Base-by-base conservation (phyloP, 2,113 vertebrate genomes). In the Panthera uncia region DNA sequence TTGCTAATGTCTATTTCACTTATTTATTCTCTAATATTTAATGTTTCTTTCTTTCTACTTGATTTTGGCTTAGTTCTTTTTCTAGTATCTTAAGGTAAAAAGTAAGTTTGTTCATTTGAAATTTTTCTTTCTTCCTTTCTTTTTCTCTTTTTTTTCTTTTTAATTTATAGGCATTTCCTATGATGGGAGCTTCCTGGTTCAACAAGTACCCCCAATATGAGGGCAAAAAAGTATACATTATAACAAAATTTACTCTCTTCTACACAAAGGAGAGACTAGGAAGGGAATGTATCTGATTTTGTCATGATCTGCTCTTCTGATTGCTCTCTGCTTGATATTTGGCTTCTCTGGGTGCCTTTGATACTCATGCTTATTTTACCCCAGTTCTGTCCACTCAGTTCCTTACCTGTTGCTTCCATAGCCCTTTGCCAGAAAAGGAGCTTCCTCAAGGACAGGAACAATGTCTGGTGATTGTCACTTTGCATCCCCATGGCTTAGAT, bases 201-300 rank as follows among this genome's bases (percentile, higher is more conserved):
- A 52, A 1, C 10, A 69, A 82, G 29, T 13, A 45, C 27, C 57
- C 9, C 33, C 57, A 18, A 33, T 12, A 11, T 7, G 16, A 36
- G 15, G 8, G 23, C 21, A 68, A 7, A 27, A 66, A 80, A 45
- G 2, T 74, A 13, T 76, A 63, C 68, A 63, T 15, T 18, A 48
- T 5, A 57, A 9, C 55, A 79, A 19, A 21, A 18, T 45, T 3
- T 55, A n/a, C 8, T 0, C 9, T 81, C 7, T 81, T 65, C 19
- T 81, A 27, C 25, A 10, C 4, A 33, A 76, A 69, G 27, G 2
- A 86, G 41, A 74, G 19, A 4, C 21, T 73, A 1, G 19, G 55
- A 36, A 48, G 33, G 1, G 2, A 61, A 6, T 23, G 11, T 10
- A 2, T 11, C 50, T 4, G 1, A 10, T 41, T 13, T 10, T 45